These are phyloP conservation scores for Crambe crambe DNA, from an alignment of 37 sponge, comb jelly and placozoan genomes.

Conservation along the genomic window DNA sequence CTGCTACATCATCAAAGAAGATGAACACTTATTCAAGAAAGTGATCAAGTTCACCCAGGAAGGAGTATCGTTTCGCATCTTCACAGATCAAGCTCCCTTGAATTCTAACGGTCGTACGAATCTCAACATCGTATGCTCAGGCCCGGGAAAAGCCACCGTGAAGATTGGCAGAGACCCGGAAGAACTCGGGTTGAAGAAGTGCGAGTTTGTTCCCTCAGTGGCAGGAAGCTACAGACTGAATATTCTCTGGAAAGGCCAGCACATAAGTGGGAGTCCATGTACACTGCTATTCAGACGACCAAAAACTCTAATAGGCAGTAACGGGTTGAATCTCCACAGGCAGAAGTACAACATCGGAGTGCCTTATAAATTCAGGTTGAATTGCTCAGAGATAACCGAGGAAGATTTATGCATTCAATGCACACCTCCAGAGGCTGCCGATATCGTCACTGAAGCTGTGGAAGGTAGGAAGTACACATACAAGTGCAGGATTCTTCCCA, in stretches of 20 bases:
- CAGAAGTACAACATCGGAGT: conserved; percentile 44
- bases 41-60: conserved; percentile 6
- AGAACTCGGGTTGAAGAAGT: conserved; percentile 25
- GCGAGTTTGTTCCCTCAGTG: conserved; percentile 38
- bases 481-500: conserved; percentile 47
- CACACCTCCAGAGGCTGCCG: conserved; percentile 33
- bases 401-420: conserved; percentile 10
- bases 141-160: conserved; percentile 42
- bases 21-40: conserved; percentile 27
- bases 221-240: conserved; percentile 43
- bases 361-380: conserved; percentile 51
- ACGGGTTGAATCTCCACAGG: conserved; percentile 43
- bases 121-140: conserved; percentile 53
- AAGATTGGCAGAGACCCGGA: conserved; percentile 11
- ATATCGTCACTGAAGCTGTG: background rate
- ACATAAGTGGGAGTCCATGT: conserved; percentile 57
- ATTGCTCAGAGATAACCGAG: conserved; percentile 45
- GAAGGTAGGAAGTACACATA: conserved; percentile 2
- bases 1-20: conserved; percentile 48
- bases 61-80: conserved; percentile 24
- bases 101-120: conserved; percentile 9
- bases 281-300: conserved; percentile 11
- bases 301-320: conserved; percentile 13
- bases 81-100: conserved; percentile 26
- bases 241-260: conserved; percentile 53